A percentile compares a stretch with the other conserved stretches of the same genome.
phyloP scores from a whole-genome alignment of 2,888 invertebrate genomes.

The Cantharis flavilabris region DNA sequence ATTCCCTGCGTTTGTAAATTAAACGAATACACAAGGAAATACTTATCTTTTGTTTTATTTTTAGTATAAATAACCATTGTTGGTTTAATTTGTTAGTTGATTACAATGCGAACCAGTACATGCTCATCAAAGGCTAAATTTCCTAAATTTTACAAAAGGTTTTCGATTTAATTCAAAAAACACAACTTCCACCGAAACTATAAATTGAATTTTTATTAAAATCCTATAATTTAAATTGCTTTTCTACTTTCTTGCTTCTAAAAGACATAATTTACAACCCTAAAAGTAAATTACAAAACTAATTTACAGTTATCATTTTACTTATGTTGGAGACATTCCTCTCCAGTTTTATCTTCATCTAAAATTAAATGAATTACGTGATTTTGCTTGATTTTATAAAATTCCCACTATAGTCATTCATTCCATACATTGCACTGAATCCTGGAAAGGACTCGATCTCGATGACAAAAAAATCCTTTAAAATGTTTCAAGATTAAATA shows the following conservation, averaged over 20 bases:
- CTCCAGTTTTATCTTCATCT: constrained; percentile 1
- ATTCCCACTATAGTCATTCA: neutral
- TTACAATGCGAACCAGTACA: constrained; percentile 6
- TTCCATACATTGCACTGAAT: neutral
- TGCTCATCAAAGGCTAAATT: neutral
- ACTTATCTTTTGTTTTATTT: constrained; percentile 17
- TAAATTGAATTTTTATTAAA: neutral
- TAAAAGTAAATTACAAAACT: neutral
- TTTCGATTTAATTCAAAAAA: neutral
- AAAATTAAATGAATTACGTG: neutral
- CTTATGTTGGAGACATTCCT: neutral
- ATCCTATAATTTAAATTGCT: neutral
- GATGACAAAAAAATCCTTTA: neutral
- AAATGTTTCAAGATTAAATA: no score
- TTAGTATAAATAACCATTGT: constrained; percentile 16
- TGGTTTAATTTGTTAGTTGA: constrained; percentile 13
- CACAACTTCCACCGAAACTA: neutral
- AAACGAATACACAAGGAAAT: constrained; percentile 24
- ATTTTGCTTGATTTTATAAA: neutral
- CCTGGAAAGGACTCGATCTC: neutral
- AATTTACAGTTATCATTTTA: constrained; percentile 1
- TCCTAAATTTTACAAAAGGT: neutral
- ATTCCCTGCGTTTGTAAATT: constrained; percentile 21
- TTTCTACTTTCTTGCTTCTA: neutral
- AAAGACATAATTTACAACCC: constrained; percentile 1